A percentile compares a stretch with the other conserved stretches of the same genome.
phyloP scores from a whole-genome alignment of 1,140 invertebrate genomes.

The Apis laboriosa region DNA sequence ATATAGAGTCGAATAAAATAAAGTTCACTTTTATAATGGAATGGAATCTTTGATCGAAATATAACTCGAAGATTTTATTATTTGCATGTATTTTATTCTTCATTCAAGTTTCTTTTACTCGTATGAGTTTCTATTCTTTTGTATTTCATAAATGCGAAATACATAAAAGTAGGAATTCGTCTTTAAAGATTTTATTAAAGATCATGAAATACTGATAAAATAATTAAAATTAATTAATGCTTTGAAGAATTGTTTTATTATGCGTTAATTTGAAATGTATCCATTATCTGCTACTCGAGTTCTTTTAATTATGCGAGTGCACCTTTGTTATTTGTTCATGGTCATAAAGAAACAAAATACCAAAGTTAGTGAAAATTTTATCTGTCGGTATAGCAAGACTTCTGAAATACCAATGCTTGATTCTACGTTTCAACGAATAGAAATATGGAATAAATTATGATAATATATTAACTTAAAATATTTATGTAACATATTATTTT shows the following conservation, averaged over 20 bases:
- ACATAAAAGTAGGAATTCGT: not conserved
- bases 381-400: not conserved
- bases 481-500: not conserved
- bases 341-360: not conserved
- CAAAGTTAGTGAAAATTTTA: not conserved
- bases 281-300: not conserved
- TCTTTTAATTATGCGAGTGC: not conserved
- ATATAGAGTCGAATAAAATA: not conserved
- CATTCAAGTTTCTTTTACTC: not conserved
- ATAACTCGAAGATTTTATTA: not conserved
- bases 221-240: not conserved
- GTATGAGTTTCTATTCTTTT: not conserved
- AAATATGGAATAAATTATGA: not conserved
- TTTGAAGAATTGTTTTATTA: not conserved
- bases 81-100: not conserved
- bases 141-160: not conserved
- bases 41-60: slow-evolving; percentile 6
- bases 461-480: not conserved
- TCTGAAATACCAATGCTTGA: not conserved
- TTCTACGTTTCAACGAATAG: not conserved
- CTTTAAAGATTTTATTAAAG: not conserved
- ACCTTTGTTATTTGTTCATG: not conserved
- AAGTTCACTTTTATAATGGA: not conserved
- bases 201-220: not conserved
- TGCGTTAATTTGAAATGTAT: not conserved